Conservation (phyloP, 2,888 invertebrate species). For the Leptinotarsa juncta region DNA sequence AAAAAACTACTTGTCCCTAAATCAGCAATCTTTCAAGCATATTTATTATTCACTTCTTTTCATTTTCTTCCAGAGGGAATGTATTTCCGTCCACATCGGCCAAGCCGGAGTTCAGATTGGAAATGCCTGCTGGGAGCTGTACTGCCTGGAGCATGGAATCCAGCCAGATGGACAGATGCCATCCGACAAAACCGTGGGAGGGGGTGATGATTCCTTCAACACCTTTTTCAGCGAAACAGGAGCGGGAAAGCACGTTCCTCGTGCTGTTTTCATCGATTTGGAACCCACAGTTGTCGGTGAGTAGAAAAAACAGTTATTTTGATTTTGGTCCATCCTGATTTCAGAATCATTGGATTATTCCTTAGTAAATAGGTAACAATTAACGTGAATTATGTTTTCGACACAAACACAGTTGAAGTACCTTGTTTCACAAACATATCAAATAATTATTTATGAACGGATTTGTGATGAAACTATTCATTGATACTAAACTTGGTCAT, state of each 20-base stretch:
- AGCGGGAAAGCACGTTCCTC: conserved; percentile 82
- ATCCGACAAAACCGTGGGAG: conserved; percentile 51
- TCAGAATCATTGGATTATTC: background rate
- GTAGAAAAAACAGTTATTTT: conserved; percentile 45
- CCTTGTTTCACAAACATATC: too few species aligned
- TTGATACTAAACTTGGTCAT: too few species aligned
- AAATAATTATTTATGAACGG: too few species aligned
- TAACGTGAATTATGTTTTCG: too few species aligned
- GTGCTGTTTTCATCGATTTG: conserved; percentile 86
- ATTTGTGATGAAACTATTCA: too few species aligned
- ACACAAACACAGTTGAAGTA: too few species aligned
- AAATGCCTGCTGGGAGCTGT: conserved; percentile 89
- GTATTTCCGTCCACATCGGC: conserved; percentile 87
- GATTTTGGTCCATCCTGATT: conserved; percentile 26
- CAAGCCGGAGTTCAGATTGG: conserved; percentile 90
- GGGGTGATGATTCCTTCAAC: conserved; percentile 62
- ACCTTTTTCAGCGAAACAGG: conserved; percentile 72
- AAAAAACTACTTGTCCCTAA: too few species aligned
- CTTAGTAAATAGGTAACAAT: too few species aligned
- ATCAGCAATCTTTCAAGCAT: background rate
- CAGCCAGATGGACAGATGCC: conserved; percentile 73
- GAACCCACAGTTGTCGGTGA: conserved; percentile 90
- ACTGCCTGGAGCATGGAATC: conserved; percentile 85
- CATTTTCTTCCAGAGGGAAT: conserved; percentile 76
- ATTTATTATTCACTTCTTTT: background rate